Base-by-base conservation (phyloP, 2,113 vertebrate genomes). In the Nipponia nippon region DNA sequence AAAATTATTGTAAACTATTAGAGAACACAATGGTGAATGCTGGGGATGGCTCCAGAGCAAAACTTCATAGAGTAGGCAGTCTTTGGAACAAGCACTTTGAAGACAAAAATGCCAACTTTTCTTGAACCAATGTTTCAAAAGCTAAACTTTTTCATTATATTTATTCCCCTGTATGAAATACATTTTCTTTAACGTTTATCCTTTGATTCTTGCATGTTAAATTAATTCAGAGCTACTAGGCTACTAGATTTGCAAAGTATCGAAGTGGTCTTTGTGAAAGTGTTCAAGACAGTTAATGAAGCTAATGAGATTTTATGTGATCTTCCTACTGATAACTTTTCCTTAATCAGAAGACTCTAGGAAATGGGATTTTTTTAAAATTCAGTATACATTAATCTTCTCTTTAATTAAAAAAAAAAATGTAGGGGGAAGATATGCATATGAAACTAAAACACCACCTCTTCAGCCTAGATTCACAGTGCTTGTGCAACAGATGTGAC, bases 401-500 rank as follows among this genome's bases (percentile, higher is more conserved):
- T 52, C 29, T 96, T 75, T 25, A 77, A 56, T 81, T 72, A 67
- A 15, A 47, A 38, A 82, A 66, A 21, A 76, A 80, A 22, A 3
- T 13, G 22, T 49, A 76, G 56, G 34, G 52, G 65, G 55, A 83
- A 92, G 26, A 49, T 65, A 61, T 14, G 30, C 34, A 38, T 85
- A 18, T 19, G 52, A 91, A 95, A 91, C n/a, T 67, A 83, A 92
- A 76, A 30, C 30, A 79, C 10, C 49, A 94, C 65, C 63, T 93
- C 83, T 96, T 96, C 81, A 91, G 73, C 84, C 65, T 91, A 91
- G 73, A 87, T 95, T 93, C 62, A 65, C 69, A 61, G 66, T 80
- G 62, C 81, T 95, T 94, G 73, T 93, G 81, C 84, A 92, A 89
- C 94, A 97, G 86, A 96, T 94, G 88, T 95, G 93, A 84, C 83